phyloP scores from a whole-genome alignment of 2,113 vertebrate genomes.

The Colaptes auratus region DNA sequence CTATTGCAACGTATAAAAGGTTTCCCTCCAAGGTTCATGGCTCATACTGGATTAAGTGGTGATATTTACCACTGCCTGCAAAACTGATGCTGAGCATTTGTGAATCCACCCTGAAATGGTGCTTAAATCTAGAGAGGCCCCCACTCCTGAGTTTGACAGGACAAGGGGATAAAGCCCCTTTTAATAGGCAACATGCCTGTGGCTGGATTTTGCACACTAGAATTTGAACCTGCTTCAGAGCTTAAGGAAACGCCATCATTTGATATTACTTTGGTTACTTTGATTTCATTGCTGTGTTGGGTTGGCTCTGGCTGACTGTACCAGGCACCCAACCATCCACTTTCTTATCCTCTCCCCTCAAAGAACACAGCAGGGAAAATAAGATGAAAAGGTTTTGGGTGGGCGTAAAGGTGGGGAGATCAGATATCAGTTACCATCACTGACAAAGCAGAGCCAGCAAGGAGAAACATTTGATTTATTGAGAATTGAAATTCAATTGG shows the following conservation, averaged over 20 bases:
- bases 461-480: no score
- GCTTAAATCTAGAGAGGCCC: background rate
- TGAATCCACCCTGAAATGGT: background rate
- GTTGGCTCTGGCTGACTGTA: background rate
- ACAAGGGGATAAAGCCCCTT: background rate
- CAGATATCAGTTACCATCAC: background rate
- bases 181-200: background rate
- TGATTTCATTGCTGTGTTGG: background rate
- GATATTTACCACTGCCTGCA: background rate
- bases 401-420: background rate
- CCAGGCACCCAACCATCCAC: accelerated
- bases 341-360: accelerated
- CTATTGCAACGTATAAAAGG: background rate
- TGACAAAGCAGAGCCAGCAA: no score
- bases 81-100: background rate
- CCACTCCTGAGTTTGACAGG: background rate
- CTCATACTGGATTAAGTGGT: background rate
- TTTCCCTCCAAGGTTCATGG: background rate
- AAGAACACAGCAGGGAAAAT: background rate
- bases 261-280: background rate
- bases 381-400: background rate
- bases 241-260: background rate
- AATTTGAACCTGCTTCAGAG: background rate
- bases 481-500: no score
- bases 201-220: background rate